Percentiles rank a stretch among this genome's conserved stretches.
phyloP scores from a whole-genome alignment of 2,113 vertebrate genomes.

The Verasper variegatus region DNA sequence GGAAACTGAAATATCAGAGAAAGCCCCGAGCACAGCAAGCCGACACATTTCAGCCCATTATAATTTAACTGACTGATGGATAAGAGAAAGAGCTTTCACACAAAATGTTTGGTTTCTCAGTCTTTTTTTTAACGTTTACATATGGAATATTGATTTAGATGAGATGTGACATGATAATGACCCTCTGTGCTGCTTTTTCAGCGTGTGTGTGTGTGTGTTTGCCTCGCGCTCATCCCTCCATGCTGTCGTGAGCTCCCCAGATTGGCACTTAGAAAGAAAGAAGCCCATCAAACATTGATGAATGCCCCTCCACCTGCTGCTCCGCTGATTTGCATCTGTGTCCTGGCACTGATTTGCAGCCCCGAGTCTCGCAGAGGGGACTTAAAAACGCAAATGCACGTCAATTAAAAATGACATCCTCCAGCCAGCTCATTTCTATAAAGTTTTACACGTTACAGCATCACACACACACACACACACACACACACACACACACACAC shows the following conservation, averaged over 20 bases:
- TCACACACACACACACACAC: background rate
- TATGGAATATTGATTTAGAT: constrained; percentile 47
- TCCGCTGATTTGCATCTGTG: constrained; percentile 65
- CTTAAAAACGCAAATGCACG: constrained; percentile 4
- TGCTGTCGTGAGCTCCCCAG: constrained; percentile 26
- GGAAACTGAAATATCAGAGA: too few relatives aligned
- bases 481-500: background rate
- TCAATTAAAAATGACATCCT: constrained; percentile 29
- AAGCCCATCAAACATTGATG: constrained; percentile 76
- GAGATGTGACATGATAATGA: constrained; percentile 25
- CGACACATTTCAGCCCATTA: constrained; percentile 29
- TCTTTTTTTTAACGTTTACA: constrained; percentile 40
- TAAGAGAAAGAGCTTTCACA: constrained; percentile 30
- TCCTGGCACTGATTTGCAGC: constrained; percentile 55
- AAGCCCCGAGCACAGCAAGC: background rate
- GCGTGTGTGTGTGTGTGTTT: constrained; percentile 6
- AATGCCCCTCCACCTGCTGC: constrained; percentile 66
- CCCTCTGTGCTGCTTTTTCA: background rate
- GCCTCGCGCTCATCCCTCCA: background rate
- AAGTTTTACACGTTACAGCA: constrained; percentile 27
- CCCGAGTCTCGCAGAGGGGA: constrained; percentile 26
- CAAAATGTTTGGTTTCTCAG: constrained; percentile 16
- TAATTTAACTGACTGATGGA: constrained; percentile 37
- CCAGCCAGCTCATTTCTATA: constrained; percentile 18
- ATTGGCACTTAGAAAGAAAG: constrained; percentile 45